Percentiles rank a stretch among this genome's conserved stretches.
These are phyloP conservation scores for Galerucella calmariensis DNA, from an alignment of 2,888 invertebrate genomes.

Conservation along the genomic window DNA sequence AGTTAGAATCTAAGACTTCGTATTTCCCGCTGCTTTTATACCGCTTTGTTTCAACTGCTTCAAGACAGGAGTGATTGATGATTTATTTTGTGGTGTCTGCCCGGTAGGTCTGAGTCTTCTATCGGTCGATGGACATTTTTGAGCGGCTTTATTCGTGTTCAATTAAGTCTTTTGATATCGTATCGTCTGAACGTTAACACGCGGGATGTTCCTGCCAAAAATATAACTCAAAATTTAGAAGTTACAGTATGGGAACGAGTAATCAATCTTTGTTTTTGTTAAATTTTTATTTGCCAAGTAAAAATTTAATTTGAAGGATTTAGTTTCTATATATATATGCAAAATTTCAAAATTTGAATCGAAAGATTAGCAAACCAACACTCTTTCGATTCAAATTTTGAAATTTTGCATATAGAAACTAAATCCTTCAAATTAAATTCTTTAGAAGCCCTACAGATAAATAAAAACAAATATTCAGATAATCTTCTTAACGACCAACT, in stretches of 20 bases:
- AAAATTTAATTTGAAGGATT: too few relatives aligned
- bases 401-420: too few relatives aligned
- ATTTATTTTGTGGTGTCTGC: slow-evolving; percentile 65
- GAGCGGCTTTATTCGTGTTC: slow-evolving; percentile 54
- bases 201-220: slow-evolving; percentile 8
- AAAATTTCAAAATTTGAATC: too few relatives aligned
- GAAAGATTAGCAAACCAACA: too few relatives aligned
- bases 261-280: neutral
- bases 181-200: slow-evolving; percentile 19
- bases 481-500: too few relatives aligned
- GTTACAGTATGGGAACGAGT: neutral
- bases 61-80: slow-evolving; percentile 65
- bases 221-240: neutral
- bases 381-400: too few relatives aligned
- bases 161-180: slow-evolving; percentile 48
- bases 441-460: too few relatives aligned
- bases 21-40: slow-evolving; percentile 64
- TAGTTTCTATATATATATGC: too few relatives aligned
- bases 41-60: slow-evolving; percentile 64
- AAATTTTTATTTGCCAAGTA: neutral
- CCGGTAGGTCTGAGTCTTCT: slow-evolving; percentile 61
- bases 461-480: too few relatives aligned
- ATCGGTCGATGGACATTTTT: slow-evolving; percentile 53
- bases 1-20: slow-evolving; percentile 63
- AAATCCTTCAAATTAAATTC: too few relatives aligned